Percentiles rank a stretch among this genome's conserved stretches.
Conservation (phyloP, 2,797 vertebrate genomes). For the Presbytis comata region DNA sequence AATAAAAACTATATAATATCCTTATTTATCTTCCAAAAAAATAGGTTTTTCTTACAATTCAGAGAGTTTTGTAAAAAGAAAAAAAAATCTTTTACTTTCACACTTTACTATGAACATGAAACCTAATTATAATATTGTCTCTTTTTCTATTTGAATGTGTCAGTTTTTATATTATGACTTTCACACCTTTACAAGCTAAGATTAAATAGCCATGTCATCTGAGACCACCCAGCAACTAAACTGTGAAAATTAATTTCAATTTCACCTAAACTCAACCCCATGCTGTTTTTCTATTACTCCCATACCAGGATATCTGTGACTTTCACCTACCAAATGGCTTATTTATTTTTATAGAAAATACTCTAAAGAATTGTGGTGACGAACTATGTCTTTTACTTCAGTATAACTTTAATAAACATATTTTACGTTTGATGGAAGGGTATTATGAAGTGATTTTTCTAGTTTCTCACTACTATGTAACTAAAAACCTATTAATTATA, state of each 20-base stretch:
- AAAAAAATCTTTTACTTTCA: conserved; percentile 70
- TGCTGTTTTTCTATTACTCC: conserved; percentile 65
- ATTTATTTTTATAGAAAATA: conserved; percentile 38
- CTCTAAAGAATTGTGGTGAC: conserved; percentile 34
- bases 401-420: conserved; percentile 50
- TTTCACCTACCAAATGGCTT: conserved; percentile 50
- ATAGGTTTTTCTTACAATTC: conserved; percentile 58
- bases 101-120: conserved; percentile 62
- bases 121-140: conserved; percentile 79
- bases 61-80: conserved; percentile 63
- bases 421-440: background rate
- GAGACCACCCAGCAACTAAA: conserved; percentile 70
- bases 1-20: conserved; percentile 53
- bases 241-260: conserved; percentile 81
- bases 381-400: conserved; percentile 23
- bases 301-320: conserved; percentile 44
- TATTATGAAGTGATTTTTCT: background rate
- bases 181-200: conserved; percentile 73
- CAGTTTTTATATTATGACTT: conserved; percentile 79
- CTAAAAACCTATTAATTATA: background rate
- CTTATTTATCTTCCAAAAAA: conserved; percentile 61
- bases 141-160: conserved; percentile 80
- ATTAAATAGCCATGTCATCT: conserved; percentile 76
- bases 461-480: background rate
- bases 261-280: conserved; percentile 54